phyloP scores from a whole-genome alignment of 2,797 vertebrate species.

The Atherinosoma microstoma region DNA sequence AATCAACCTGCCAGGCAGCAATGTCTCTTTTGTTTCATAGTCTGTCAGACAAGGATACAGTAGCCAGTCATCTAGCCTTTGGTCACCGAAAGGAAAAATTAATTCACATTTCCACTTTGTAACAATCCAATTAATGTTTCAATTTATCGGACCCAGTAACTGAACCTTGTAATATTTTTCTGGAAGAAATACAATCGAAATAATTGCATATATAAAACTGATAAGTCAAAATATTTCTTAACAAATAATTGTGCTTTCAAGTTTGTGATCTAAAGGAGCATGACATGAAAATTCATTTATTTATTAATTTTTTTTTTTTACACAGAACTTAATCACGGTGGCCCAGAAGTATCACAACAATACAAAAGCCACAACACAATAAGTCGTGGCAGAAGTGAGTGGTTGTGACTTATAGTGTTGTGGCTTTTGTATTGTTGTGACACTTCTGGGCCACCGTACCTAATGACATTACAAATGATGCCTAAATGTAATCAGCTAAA shows the following conservation, averaged over 20 bases:
- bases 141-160: background rate
- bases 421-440: no score
- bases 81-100: slow-evolving; percentile 17
- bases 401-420: no score
- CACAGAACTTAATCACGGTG: no score
- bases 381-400: no score
- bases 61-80: slow-evolving; percentile 17
- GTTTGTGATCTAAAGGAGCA: background rate
- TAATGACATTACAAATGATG: background rate
- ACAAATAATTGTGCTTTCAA: background rate
- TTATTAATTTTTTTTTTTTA: no score
- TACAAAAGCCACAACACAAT: no score
- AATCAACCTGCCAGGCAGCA: slow-evolving; percentile 31
- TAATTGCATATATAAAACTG: background rate
- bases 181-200: background rate
- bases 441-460: no score
- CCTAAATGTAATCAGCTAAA: slow-evolving; percentile 12
- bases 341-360: no score
- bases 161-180: background rate
- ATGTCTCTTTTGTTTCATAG: slow-evolving; percentile 45
- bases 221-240: background rate
- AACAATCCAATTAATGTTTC: slow-evolving; percentile 26
- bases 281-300: background rate
- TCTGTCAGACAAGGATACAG: slow-evolving; percentile 32
- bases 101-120: background rate